Conservation (phyloP, 2,797 vertebrate species). For the Myripristis murdjan region DNA sequence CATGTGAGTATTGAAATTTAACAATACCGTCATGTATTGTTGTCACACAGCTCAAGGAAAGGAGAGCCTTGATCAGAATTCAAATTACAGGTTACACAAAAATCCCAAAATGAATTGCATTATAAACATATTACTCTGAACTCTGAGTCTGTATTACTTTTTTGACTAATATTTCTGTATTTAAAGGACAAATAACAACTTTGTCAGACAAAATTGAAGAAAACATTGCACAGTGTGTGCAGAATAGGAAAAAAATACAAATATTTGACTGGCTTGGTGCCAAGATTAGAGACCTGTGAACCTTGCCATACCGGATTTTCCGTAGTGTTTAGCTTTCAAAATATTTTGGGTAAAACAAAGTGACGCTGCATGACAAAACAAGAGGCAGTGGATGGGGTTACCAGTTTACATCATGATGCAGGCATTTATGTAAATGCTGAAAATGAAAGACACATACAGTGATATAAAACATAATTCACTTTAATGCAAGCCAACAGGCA, state of each 20-base stretch:
- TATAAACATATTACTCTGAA: background rate
- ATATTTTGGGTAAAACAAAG: constrained; percentile 78
- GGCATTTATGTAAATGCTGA: background rate
- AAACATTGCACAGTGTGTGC: background rate
- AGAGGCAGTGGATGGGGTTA: constrained; percentile 7
- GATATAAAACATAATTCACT: background rate
- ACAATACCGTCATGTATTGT: constrained; percentile 2
- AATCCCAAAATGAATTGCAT: background rate
- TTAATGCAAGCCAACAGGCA: background rate
- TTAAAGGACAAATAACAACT: background rate
- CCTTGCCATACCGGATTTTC: constrained; percentile 30
- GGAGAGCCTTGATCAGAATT: background rate
- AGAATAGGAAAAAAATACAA: background rate
- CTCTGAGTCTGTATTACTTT: background rate
- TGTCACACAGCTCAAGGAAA: background rate
- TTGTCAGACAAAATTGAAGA: background rate
- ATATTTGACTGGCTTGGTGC: background rate
- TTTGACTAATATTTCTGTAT: background rate
- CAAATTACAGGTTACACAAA: constrained; percentile 1
- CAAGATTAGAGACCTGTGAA: constrained; percentile 23
- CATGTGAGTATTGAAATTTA: constrained; percentile 9
- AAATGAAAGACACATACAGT: background rate
- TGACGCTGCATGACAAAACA: constrained; percentile 3
- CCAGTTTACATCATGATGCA: background rate
- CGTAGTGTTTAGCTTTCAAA: constrained; percentile 25